A percentile compares a stretch with the other conserved stretches of the same genome.
Conservation (phyloP, 2,888 invertebrate genomes). For the Phymatocera aterrima region DNA sequence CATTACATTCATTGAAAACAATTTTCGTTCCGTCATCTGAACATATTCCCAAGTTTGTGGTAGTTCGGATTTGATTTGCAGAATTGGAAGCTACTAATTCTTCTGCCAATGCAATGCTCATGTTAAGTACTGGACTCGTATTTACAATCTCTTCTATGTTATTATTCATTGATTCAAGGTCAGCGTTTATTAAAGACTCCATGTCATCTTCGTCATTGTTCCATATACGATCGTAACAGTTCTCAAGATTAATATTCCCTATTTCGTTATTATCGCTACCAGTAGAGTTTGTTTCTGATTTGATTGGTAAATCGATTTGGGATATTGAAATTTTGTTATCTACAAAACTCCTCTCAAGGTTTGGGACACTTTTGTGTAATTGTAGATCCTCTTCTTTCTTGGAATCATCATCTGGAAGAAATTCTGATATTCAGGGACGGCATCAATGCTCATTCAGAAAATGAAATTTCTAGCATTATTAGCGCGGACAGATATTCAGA, state of each 20-base stretch:
- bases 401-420: constrained; percentile 20
- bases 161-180: neutral
- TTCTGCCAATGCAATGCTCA: neutral
- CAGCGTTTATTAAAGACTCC: neutral
- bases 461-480: neutral
- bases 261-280: neutral
- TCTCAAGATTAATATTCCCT: neutral
- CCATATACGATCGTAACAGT: neutral
- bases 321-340: neutral
- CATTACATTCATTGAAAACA: neutral
- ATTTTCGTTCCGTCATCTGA: neutral
- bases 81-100: neutral
- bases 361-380: neutral
- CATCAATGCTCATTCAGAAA: neutral
- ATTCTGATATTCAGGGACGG: neutral
- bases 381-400: neutral
- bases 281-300: neutral
- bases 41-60: neutral
- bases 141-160: neutral
- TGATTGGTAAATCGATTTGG: neutral
- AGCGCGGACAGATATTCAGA: neutral
- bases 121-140: neutral
- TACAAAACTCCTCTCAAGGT: neutral
- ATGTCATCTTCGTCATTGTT: neutral
- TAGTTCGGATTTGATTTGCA: neutral